Percentiles rank a stretch among this genome's conserved stretches.
These are phyloP conservation scores for Cheilosia urbana DNA, from an alignment of 2,888 invertebrate species.

Conservation along the genomic window DNA sequence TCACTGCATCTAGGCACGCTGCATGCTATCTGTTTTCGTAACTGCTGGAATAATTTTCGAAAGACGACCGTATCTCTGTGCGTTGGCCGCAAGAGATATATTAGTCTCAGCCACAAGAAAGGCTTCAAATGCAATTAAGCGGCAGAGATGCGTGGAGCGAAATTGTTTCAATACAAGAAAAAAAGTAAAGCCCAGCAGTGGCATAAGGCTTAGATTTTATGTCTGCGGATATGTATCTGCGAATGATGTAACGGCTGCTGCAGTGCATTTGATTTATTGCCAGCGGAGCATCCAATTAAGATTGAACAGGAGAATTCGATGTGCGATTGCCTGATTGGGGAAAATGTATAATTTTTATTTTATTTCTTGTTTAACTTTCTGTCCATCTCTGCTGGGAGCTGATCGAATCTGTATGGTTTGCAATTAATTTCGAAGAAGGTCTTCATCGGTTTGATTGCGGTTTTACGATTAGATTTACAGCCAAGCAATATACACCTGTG, in stretches of 20 bases:
- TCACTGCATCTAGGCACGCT: slow-evolving; percentile 6
- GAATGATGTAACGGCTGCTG: slow-evolving; percentile 24
- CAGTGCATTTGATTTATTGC: slow-evolving; percentile 42
- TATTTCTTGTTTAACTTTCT: slow-evolving; percentile 18
- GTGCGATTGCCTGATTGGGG: slow-evolving; percentile 42
- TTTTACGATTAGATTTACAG: neutral
- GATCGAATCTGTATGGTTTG: slow-evolving; percentile 29
- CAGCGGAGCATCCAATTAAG: slow-evolving; percentile 64
- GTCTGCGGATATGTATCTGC: slow-evolving; percentile 22
- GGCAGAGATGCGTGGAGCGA: slow-evolving; percentile 3
- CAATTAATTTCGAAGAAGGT: slow-evolving; percentile 28
- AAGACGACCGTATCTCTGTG: slow-evolving; percentile 1
- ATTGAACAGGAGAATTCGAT: slow-evolving; percentile 41
- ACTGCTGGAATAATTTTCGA: neutral
- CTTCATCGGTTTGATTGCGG: neutral
- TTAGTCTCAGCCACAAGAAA: neutral
- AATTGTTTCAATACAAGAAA: slow-evolving; percentile 21
- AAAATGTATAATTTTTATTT: slow-evolving; percentile 17
- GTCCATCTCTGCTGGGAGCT: slow-evolving; percentile 14
- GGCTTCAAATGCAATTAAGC: slow-evolving; percentile 13
- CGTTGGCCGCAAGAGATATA: neutral
- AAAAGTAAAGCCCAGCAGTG: neutral
- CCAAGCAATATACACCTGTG: too few species aligned
- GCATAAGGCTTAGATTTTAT: neutral
- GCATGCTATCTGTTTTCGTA: neutral